Evolutionary conservation across 2,888 invertebrate species (phyloP).

Genomic region (Drosophila koepferae): DNA sequence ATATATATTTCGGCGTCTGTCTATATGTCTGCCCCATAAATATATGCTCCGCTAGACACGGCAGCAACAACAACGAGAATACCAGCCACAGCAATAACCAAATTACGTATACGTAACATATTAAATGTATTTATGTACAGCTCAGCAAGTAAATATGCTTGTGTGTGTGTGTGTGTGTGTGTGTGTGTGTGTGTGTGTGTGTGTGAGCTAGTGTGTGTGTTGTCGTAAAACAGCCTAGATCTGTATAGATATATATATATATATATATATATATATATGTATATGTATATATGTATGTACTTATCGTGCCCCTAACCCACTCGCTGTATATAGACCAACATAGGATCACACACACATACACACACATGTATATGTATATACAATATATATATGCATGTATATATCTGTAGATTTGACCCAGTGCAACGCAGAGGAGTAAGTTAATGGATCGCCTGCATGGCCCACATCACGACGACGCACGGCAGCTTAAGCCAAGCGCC

Average conservation of each 20-base stretch:
- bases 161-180: constrained; percentile 1
- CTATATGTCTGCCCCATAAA: constrained; percentile 64
- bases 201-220: constrained; percentile 7
- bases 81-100: constrained; percentile 23
- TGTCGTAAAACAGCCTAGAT: constrained; percentile 19
- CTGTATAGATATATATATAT: constrained; percentile 9
- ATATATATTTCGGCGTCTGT: constrained; percentile 55
- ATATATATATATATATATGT: too few species aligned
- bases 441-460: constrained; percentile 85
- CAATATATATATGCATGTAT: not conserved
- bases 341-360: too few species aligned
- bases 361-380: too few species aligned
- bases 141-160: constrained; percentile 3
- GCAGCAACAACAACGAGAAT: constrained; percentile 10
- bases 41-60: constrained; percentile 38
- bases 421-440: constrained; percentile 51
- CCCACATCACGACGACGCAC: constrained; percentile 85
- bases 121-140: constrained; percentile 45
- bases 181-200: constrained; percentile 1
- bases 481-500: constrained; percentile 85
- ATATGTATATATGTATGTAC: not conserved
- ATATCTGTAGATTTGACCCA: constrained; percentile 20
- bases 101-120: constrained; percentile 60
- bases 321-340: constrained; percentile 4
- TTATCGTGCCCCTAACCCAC: too few species aligned